phyloP scores from a whole-genome alignment of 1,140 invertebrate genomes.

The Eulimnadia texana region DNA sequence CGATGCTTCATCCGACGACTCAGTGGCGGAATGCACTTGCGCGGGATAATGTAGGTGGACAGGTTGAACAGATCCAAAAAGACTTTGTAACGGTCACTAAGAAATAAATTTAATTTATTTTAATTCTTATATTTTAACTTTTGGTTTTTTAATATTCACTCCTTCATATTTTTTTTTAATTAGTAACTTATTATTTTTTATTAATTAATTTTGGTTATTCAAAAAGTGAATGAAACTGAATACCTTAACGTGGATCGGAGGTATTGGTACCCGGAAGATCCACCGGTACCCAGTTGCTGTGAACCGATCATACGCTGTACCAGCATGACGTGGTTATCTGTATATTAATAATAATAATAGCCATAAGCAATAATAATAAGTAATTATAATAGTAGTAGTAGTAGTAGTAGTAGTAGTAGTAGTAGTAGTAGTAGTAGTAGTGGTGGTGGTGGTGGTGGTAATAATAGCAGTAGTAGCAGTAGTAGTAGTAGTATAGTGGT shows the following conservation, averaged over 20 bases:
- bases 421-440: no score
- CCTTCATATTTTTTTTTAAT: no score
- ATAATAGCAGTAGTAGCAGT: no score
- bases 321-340: constrained; percentile 96
- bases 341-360: constrained; percentile 21
- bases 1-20: constrained; percentile 51
- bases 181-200: neutral
- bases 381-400: no score
- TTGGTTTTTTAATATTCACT: constrained; percentile 22
- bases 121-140: neutral
- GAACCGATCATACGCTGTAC: constrained; percentile 99
- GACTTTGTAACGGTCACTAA: constrained; percentile 94
- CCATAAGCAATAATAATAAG: constrained; percentile 1
- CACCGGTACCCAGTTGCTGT: constrained; percentile 89
- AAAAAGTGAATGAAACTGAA: neutral
- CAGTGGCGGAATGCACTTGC: constrained; percentile 75
- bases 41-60: constrained; percentile 86
- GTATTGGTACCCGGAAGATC: constrained; percentile 96
- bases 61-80: constrained; percentile 96
- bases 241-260: constrained; percentile 92
- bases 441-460: no score
- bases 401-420: no score
- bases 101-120: no score
- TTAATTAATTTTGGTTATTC: no score
- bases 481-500: no score